Evolutionary conservation across 1,140 invertebrate genomes (phyloP), one percentile per base, ranked within the genome.

Genomic region (Drosophila sproati): DNA sequence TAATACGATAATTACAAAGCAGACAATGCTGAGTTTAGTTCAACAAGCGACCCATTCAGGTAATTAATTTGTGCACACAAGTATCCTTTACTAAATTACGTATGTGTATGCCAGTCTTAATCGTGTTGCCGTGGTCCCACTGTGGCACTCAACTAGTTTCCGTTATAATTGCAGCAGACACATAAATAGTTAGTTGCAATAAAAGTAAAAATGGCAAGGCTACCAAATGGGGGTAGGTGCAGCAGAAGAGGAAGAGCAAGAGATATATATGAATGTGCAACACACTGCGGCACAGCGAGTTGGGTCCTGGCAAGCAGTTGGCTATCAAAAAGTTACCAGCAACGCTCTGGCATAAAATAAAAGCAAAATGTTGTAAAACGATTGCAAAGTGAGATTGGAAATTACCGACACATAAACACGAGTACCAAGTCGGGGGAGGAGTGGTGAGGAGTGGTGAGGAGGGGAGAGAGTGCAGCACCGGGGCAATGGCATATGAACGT

Each of bases 101-200:
- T 20, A 20, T 48, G 5, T 48, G 5, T 31, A 7, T 48, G n/a
- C 2, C 20, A 3, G 6, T 48, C 3, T 47, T 32, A 29, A 35
- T 55, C 32, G 37, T 32, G 7, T 45, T 32, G 31, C 29, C 51
- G 69, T 67, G 50, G 85, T 78, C 63, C 88, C 88, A 85, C 80
- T 85, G 88, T 91, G 80, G 77, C 85, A 71, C 75, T 82, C 83
- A 91, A 85, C 83, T 91, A 85, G 83, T 82, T 88, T 88, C 72
- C 89, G 77, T 91, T 88, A 86, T 91, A 91, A 91, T 91, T 91
- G 90, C 89, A 74, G 73, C 90, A 91, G 90, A 91, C 90, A 91
- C 89, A 91, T 91, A 91, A 91, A 91, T 91, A 91, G 85, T 78
- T 78, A 88, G 73, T 81, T 89, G 80, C 89, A 85, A 74, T 82